Evolutionary conservation across 2,113 vertebrate species (phyloP), one percentile per base, ranked within the genome.

Genomic region (Morone saxatilis): DNA sequence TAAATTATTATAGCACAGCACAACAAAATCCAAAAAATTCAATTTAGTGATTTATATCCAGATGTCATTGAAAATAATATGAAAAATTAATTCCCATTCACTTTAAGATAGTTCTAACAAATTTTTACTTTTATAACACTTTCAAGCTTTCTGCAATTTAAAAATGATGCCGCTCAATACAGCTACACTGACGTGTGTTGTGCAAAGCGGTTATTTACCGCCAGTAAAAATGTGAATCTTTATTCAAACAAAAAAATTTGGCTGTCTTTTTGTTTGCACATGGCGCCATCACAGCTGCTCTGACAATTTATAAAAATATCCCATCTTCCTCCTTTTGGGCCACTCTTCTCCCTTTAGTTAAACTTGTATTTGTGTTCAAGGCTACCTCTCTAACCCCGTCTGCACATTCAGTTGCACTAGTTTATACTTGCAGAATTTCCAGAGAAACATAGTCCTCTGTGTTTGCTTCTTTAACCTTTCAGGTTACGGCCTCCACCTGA

Each of bases 1-100:
- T 84, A 85, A 84, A 92, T 83, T 40, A 80, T 84, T 70, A 65
- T 68, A 78, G 71, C 20, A 16, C 50, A 62, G 62, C 4, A 3
- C 62, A 36, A 71, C 62, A 43, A 66, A 6, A 71, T 60, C 4
- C 11, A 66, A 48, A 31, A 36, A 43, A 17, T 7, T 9, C 1
- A 20, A 41, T 53, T 19, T 43, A 45, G 74, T 74, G 36, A 87
- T 68, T 36, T 62, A n/a, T 7, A 19, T 5, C 16, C 40, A 71
- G 63, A 63, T 57, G 7, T n/a, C 12, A 69, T 8, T 38, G 4
- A 45, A 65, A 78, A 70, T 38, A 17, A 45, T 17, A 70, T 16
- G 7, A 38, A 50, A 83, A 77, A 63, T 38, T 17, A 2, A 9
- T 45, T 43, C 36, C 19, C 11, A 13, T 22, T 19, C 41, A 61